Conservation (phyloP, 2,888 invertebrate species). For the Synanthedon andrenaeformis region DNA sequence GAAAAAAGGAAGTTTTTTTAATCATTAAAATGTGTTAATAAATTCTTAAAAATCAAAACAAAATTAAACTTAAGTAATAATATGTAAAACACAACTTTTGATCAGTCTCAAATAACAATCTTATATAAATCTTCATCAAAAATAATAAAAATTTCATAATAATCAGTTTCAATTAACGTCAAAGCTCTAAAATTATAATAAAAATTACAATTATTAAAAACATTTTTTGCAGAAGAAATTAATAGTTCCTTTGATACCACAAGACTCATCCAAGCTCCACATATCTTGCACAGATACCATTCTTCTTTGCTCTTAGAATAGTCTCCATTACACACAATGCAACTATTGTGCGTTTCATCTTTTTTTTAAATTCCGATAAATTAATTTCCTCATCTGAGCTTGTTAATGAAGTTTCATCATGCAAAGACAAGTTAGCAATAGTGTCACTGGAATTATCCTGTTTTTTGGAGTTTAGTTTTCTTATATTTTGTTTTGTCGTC, state of each 20-base stretch:
- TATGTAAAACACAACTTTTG: too few relatives aligned
- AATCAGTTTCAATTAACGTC: too few relatives aligned
- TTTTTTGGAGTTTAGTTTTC: background rate
- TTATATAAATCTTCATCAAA: too few relatives aligned
- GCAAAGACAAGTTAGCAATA: background rate
- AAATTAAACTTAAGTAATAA: too few relatives aligned
- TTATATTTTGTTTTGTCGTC: background rate
- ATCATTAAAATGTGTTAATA: background rate
- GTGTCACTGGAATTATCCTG: background rate
- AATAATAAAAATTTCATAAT: too few relatives aligned
- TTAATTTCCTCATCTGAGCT: background rate
- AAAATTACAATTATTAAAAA: too few relatives aligned
- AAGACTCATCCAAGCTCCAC: background rate
- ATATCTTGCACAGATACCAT: background rate
- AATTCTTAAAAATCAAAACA: too few relatives aligned
- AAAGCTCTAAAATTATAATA: too few relatives aligned
- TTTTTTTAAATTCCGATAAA: background rate
- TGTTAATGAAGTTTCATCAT: too few relatives aligned
- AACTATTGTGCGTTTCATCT: background rate
- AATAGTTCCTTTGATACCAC: too few relatives aligned
- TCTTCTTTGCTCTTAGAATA: background rate
- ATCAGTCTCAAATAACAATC: too few relatives aligned
- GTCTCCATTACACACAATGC: background rate
- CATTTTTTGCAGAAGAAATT: too few relatives aligned
- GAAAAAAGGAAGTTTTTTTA: background rate